Base-by-base conservation (phyloP, 2,113 vertebrate genomes). In the Crotalus horridus region DNA sequence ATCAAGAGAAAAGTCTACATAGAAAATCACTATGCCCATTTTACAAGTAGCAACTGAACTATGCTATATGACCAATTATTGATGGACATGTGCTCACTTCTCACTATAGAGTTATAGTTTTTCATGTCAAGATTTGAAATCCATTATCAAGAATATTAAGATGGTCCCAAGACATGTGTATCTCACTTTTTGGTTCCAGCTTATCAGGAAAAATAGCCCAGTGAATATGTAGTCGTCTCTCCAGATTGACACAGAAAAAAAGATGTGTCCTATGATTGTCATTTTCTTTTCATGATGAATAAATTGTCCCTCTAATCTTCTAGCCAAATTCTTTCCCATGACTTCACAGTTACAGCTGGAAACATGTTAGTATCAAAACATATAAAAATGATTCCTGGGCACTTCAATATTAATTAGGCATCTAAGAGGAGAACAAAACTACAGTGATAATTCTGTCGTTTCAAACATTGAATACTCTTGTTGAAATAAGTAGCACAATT, bases 291-390 rank as follows among this genome's bases (percentile, higher is more conserved):
- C 95, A 94, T 93, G 91, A 2, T 74, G 93, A 93, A 59, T 43
- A 94, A 96, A 4, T 81, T 64, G 90, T 94, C 91, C 91, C 89
- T 94, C 55, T 95, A 95, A 95, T 95, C 95, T 93, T 89, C 93
- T 92, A 95, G 91, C 91, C 91, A 94, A 94, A 92, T 92, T 51
- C 46, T 56, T 90, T 59, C 88, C 88, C 85, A 90, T 89, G 93
- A 59, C 17, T 94, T 95, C 95, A 93, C 90, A 91, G 90, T 93
- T 94, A 95, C 94, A 95, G 95, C 88, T 96, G 96, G 96, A 97
- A 94, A 94, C 59, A 92, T 92, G 94, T 74, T 43, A 93, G 91
- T 85, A 94, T 93, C 94, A 94, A 93, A 90, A 90, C 92, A 95
- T 94, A 94, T 93, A 88, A 93, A 85, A 58, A 93, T n/a, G 61